Base-by-base conservation (phyloP, 2,888 invertebrate genomes). In the Netelia fuscicornis region DNA sequence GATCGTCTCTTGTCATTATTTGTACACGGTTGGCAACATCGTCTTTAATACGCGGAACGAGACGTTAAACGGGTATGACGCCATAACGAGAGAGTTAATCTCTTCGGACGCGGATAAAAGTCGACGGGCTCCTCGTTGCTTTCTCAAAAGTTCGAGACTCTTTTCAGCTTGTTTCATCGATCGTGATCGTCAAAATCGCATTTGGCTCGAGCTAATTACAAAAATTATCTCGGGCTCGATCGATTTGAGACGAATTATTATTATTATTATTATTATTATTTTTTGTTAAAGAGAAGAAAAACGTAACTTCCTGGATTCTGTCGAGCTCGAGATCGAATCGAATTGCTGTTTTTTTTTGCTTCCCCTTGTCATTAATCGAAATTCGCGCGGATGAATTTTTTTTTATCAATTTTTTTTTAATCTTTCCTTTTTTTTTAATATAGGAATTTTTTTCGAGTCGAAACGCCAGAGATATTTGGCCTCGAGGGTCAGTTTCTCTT, bases 391-490 rank as follows among this genome's bases (percentile, higher is more conserved):
- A 9, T 17, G 2, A 25, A 17, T 58, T 20, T 58, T 9, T 81
- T 48, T 64, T 42, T 77, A 2, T 68, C 13, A 42, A 20, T 17
- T 17, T 17, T 37, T 58, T 23, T 10, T 30, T 13, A 67, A 64
- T 81, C 70, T 58, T 71, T 54, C 52, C 30, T 60, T 74, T 56
- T 74, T 64, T 77, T 17, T 17, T 17, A 17, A 62, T 30, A 17
- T 64, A 62, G 54, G 60, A n/a, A 68, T 64, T 23, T 23, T 67
- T 20, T 8, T 56, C 52, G 23, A 54, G 54, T 42, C 60, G 25
- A 48, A 17, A 58, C 75, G 83, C 71, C 84, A 67, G 30, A 56
- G 76, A 65, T 76, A 67, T 77, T 84, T 84, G 67, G 75, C 48
- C 65, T 68, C 30, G 72, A 75, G 70, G 68, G 67, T 72, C 60